A percentile compares a stretch with the other conserved stretches of the same genome.
Conservation (phyloP, 1,140 invertebrate species). For the Lepidurus arcticus region DNA sequence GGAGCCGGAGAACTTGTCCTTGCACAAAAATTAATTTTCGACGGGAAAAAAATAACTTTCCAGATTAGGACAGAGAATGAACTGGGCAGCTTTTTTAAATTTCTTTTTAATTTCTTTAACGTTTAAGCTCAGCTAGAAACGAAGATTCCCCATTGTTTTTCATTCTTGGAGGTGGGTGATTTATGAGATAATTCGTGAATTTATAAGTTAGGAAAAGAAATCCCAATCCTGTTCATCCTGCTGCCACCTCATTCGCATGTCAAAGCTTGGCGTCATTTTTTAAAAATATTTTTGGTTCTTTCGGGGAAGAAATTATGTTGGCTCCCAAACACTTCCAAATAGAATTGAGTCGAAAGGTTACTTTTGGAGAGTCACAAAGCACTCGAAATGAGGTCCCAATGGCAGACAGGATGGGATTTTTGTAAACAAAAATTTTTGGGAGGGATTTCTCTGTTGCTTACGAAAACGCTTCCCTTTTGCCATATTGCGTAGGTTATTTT, state of each 20-base stretch:
- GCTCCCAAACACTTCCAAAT: background rate
- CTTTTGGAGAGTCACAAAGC: background rate
- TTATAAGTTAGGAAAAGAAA: background rate
- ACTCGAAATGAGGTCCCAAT: background rate
- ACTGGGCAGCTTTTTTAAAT: background rate
- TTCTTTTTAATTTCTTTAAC: background rate
- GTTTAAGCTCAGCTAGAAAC: too few species aligned
- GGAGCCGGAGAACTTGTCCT: slow-evolving; percentile 32
- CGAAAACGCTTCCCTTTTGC: background rate
- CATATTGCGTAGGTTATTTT: background rate
- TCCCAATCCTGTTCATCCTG: background rate
- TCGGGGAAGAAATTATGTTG: background rate
- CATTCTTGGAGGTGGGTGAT: background rate
- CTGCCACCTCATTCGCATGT: slow-evolving; percentile 18
- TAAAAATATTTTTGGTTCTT: background rate
- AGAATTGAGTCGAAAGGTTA: background rate
- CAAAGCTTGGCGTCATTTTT: background rate
- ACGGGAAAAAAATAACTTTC: too few species aligned
- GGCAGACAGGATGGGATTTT: slow-evolving; percentile 10
- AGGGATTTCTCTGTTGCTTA: background rate
- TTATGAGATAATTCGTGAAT: background rate
- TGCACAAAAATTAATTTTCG: slow-evolving; percentile 27
- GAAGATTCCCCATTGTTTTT: background rate
- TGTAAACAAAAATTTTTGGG: too few species aligned
- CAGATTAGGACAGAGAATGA: background rate